Conservation (phyloP, 2,113 vertebrate genomes). For the Otolemur garnettii region DNA sequence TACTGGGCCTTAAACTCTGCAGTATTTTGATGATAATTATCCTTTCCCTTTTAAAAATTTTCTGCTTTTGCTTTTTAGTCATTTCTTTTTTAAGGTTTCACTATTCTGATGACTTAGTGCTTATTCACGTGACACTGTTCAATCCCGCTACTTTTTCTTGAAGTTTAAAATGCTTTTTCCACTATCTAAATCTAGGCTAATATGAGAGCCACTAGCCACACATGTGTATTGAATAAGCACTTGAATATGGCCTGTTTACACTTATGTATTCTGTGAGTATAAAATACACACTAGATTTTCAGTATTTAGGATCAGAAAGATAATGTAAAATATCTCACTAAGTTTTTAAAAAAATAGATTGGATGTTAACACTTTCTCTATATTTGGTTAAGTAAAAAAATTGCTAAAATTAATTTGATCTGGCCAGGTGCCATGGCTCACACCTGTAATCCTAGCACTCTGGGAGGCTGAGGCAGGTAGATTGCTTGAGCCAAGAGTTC, state of each 20-base stretch:
- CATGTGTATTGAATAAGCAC: not conserved
- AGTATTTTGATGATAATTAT: not conserved
- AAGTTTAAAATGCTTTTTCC: not conserved
- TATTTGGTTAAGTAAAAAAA: not conserved
- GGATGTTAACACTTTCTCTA: slow-evolving; percentile 5
- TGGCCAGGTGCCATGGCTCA: not conserved
- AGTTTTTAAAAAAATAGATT: slow-evolving; percentile 6
- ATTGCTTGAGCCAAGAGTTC: too few species aligned
- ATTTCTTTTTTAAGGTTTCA: not conserved
- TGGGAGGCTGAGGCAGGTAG: too few species aligned
- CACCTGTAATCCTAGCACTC: too few species aligned
- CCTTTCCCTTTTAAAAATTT: not conserved
- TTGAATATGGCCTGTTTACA: not conserved
- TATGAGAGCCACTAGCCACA: not conserved
- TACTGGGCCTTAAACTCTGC: not conserved
- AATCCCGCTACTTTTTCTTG: not conserved
- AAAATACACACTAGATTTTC: not conserved
- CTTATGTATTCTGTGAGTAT: not conserved
- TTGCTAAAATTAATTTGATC: slow-evolving; percentile 17
- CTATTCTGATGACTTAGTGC: not conserved
- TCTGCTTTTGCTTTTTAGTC: slow-evolving; percentile 6
- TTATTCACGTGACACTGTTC: not conserved
- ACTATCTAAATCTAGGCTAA: not conserved
- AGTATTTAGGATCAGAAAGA: slow-evolving; percentile 28
- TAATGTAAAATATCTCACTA: not conserved